Percentiles rank a stretch among this genome's conserved stretches.
These are phyloP conservation scores for Caenorhabditis angaria DNA, from an alignment of 2,888 invertebrate genomes.

Conservation along the genomic window DNA sequence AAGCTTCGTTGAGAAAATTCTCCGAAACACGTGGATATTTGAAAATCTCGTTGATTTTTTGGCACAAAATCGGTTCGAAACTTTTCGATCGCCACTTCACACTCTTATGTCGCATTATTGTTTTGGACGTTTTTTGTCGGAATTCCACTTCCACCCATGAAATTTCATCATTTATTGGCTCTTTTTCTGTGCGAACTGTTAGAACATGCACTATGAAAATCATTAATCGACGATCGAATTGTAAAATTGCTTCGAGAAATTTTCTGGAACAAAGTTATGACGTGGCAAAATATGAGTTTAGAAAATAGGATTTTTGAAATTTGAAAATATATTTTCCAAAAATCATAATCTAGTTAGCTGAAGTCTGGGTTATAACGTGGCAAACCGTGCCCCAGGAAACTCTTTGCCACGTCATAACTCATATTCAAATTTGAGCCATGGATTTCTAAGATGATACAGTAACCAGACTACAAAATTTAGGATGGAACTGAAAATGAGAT, in stretches of 20 bases:
- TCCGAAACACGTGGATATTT: not conserved
- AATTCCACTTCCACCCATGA: slow-evolving; percentile 25
- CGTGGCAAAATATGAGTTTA: too few species aligned
- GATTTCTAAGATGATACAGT: too few species aligned
- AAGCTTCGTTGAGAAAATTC: not conserved
- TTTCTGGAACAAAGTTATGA: slow-evolving; percentile 21
- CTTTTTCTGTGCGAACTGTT: slow-evolving; percentile 24
- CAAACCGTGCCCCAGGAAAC: too few species aligned
- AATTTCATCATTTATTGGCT: slow-evolving; percentile 10
- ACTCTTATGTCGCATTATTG: slow-evolving; percentile 35
- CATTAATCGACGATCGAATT: slow-evolving; percentile 17
- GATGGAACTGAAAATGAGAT: too few species aligned
- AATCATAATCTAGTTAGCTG: too few species aligned
- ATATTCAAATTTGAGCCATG: too few species aligned
- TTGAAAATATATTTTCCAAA: too few species aligned
- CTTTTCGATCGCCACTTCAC: not conserved
- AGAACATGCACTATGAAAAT: slow-evolving; percentile 23
- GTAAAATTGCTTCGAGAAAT: slow-evolving; percentile 29
- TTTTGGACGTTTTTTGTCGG: slow-evolving; percentile 27
- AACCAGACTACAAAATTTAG: too few species aligned
- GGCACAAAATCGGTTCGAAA: not conserved
- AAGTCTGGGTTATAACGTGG: too few species aligned
- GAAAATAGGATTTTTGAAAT: too few species aligned
- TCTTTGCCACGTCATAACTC: too few species aligned
- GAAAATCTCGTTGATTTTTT: not conserved